These are phyloP conservation scores for Drosophila pandora DNA, from an alignment of 1,140 invertebrate species.

Conservation along the genomic window DNA sequence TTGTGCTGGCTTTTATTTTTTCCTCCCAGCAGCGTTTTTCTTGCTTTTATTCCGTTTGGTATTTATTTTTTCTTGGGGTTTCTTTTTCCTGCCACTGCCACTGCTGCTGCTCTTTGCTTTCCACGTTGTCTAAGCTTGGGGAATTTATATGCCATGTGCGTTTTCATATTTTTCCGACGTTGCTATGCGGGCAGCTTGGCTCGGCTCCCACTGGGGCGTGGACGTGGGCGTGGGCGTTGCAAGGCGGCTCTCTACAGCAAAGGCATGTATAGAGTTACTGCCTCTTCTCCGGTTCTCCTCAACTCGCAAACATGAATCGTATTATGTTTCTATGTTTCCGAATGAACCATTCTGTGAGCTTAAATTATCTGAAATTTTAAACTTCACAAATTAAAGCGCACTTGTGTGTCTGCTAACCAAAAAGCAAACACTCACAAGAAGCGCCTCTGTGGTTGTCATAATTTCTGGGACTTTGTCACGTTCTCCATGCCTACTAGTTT, in stretches of 20 bases:
- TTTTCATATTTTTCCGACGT: slow-evolving; percentile 67
- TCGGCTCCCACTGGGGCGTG: slow-evolving; percentile 10
- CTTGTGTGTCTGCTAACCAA: slow-evolving; percentile 32
- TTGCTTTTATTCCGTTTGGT: slow-evolving; percentile 42
- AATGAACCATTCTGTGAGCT: background rate
- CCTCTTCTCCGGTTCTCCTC: background rate
- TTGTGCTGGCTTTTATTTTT: slow-evolving; percentile 48
- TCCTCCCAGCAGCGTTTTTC: slow-evolving; percentile 31
- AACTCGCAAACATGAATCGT: background rate
- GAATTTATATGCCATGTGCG: slow-evolving; percentile 75
- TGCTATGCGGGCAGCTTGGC: slow-evolving; percentile 50
- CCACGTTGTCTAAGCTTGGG: slow-evolving; percentile 61
- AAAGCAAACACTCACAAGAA: slow-evolving; percentile 9
- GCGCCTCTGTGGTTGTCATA: slow-evolving; percentile 32
- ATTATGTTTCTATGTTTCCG: background rate
- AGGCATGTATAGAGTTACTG: background rate
- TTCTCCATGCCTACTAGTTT: slow-evolving; percentile 29
- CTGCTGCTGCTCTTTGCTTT: slow-evolving; percentile 30
- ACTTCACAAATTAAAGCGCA: slow-evolving; percentile 53
- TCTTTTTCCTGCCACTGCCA: background rate
- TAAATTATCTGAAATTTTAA: background rate
- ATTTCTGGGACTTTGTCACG: slow-evolving; percentile 55
- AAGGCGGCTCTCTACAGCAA: background rate
- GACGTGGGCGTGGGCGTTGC: slow-evolving; percentile 14
- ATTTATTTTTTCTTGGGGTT: slow-evolving; percentile 47